These are phyloP conservation scores for Lasioglossum vierecki DNA, from an alignment of 2,888 invertebrate genomes.

Conservation along the genomic window DNA sequence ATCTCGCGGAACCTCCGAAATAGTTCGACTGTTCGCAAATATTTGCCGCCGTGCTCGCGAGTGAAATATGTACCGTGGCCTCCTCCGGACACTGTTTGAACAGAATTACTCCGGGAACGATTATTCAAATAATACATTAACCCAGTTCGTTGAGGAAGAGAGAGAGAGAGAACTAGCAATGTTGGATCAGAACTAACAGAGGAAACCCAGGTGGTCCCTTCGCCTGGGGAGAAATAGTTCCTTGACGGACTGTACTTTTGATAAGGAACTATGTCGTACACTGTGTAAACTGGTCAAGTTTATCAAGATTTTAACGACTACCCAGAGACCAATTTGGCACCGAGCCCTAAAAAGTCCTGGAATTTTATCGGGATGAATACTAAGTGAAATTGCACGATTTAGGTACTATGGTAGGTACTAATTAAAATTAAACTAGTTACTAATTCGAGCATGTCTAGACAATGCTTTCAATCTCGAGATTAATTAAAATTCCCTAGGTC, in stretches of 20 bases:
- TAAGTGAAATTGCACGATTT: too few species aligned
- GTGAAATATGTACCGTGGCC: neutral
- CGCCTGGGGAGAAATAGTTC: neutral
- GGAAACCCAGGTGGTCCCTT: neutral
- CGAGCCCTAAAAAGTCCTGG: too few species aligned
- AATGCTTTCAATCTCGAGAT: too few species aligned
- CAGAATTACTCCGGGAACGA: conserved; percentile 9
- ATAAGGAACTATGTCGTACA: neutral
- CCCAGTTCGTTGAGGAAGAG: neutral
- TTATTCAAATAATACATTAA: conserved; percentile 6
- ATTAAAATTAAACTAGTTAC: too few species aligned
- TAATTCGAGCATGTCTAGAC: too few species aligned
- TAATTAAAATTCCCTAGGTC: neutral
- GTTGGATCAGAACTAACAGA: neutral
- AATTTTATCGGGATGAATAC: neutral
- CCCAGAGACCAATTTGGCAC: neutral
- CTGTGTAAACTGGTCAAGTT: neutral
- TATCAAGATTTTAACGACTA: neutral
- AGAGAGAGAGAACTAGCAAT: neutral
- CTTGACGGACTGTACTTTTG: neutral
- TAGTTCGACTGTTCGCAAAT: conserved; percentile 13
- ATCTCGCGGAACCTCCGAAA: conserved; percentile 15
- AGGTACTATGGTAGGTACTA: too few species aligned
- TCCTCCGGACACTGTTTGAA: neutral
- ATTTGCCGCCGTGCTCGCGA: neutral